Percentiles rank a stretch among this genome's conserved stretches.
Conservation (phyloP, 2,113 vertebrate genomes). For the Semnornis frantzii region DNA sequence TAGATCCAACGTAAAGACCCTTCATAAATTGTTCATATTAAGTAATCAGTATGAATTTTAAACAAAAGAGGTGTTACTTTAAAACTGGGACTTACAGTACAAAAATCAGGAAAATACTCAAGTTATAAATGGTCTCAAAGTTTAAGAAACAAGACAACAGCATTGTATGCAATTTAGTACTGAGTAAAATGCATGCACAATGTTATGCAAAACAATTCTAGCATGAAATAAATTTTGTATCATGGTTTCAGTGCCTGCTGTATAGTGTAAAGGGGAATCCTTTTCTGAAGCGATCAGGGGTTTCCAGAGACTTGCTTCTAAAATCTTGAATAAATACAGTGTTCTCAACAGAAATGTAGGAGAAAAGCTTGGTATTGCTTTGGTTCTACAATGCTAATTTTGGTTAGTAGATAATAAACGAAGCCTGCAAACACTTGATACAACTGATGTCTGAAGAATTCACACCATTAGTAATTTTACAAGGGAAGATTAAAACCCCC, state of each 20-base stretch:
- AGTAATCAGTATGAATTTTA: conserved; percentile 80
- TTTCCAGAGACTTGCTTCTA: conserved; percentile 79
- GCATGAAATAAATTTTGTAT: conserved; percentile 99
- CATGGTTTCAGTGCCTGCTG: conserved; percentile 81
- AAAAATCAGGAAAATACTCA: conserved; percentile 75
- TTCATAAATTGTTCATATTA: conserved; percentile 82
- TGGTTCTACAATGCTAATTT: conserved; percentile 79
- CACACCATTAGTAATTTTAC: conserved; percentile 71
- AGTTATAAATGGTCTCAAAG: conserved; percentile 75
- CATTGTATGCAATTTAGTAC: conserved; percentile 86
- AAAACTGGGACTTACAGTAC: conserved; percentile 74
- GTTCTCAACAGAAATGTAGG: conserved; percentile 80
- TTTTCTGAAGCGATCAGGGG: conserved; percentile 77
- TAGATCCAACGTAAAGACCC: conserved; percentile 81
- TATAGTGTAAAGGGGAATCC: conserved; percentile 83
- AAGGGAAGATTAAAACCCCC: conserved; percentile 71
- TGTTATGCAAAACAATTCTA: conserved; percentile 98
- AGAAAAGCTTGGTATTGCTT: conserved; percentile 79
- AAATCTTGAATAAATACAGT: conserved; percentile 80
- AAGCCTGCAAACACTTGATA: conserved; percentile 79
- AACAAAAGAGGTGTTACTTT: conserved; percentile 79
- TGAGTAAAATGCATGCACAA: conserved; percentile 95
- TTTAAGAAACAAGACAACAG: conserved; percentile 80
- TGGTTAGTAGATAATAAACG: conserved; percentile 70
- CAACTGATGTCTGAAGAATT: conserved; percentile 73